Evolutionary conservation across 2,797 vertebrate genomes (phyloP), one percentile per base, ranked within the genome.

Genomic region (Anguilla anguilla): DNA sequence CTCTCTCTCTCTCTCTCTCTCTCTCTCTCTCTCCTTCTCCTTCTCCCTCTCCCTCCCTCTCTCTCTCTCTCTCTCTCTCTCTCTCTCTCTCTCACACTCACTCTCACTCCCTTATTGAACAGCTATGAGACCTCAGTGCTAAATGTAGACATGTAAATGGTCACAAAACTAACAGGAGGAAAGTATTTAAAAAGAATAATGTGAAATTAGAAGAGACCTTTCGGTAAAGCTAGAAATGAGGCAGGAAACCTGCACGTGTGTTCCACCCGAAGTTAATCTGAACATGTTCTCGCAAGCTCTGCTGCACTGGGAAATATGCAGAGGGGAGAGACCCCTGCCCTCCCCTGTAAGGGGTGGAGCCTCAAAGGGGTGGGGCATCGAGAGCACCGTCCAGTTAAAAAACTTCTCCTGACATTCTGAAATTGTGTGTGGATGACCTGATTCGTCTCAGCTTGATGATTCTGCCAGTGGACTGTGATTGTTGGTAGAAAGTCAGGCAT

Each of bases 341-440:
- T 49, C 43, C 6, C 19, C 39, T 49, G 6, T 11, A 49, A 51
- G 46, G 46, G 79, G 79, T 82, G 79, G 79, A 82, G 79, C 79
- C 9, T 25, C 10, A 13, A 82, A 46, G 79, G 79, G 43, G 79
- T 51, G 79, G 46, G 79, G 22, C 43, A 25, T 82, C 51, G 19
- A 82, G 22, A 51, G 79, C 6, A 35, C 46, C 3, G 22, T 82
- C 79, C 79, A 82, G 43, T 82, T 49, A 82, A 82, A 46, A 82
- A 82, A 82, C 46, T 82, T n/a, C 46, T 81, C 19, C 35, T 82
- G 46, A 49, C 79, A 82, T 77, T 77, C 79, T n/a, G 46, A 82
- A 82, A 82, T 46, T 28, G 79, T 51, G 79, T n/a, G 79, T 25
- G 79, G 35, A 79, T 79, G 74, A 79, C 74, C 74, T 46, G 74